Evolutionary conservation across 2,797 vertebrate species (phyloP).

Genomic region (Rhinophrynus dorsalis): DNA sequence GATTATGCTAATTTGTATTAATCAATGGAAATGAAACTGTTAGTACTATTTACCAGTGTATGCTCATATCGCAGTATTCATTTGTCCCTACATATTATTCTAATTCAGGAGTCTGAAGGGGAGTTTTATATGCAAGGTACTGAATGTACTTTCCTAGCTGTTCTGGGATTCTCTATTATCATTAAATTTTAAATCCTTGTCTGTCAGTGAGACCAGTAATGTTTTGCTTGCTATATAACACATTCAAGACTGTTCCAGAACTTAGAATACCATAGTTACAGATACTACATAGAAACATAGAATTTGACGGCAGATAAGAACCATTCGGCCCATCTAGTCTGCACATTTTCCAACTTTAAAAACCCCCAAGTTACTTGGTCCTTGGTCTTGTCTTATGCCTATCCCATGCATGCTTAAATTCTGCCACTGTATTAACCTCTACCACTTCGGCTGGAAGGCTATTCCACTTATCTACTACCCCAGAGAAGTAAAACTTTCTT

Average conservation of each 20-base stretch:
- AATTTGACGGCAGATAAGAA: too few relatives aligned
- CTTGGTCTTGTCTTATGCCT: too few relatives aligned
- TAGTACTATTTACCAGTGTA: constrained; percentile 20
- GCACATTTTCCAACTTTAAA: too few relatives aligned
- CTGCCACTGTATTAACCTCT: too few relatives aligned
- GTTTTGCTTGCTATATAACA: not conserved
- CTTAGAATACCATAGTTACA: not conserved
- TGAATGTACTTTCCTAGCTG: constrained; percentile 32
- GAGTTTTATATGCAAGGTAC: constrained; percentile 14
- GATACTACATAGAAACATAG: too few relatives aligned
- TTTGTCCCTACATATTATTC: constrained; percentile 27
- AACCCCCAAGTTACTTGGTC: too few relatives aligned
- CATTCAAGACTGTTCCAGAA: not conserved
- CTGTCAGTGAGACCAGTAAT: constrained; percentile 17
- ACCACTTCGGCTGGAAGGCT: too few relatives aligned
- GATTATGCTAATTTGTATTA: constrained; percentile 33
- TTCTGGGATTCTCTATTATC: constrained; percentile 24
- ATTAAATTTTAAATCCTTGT: constrained; percentile 33
- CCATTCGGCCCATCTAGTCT: too few relatives aligned
- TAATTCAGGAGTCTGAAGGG: constrained; percentile 1
- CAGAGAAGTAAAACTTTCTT: too few relatives aligned
- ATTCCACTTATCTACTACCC: too few relatives aligned
- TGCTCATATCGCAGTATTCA: constrained; percentile 14
- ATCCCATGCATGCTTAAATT: too few relatives aligned
- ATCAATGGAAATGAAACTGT: constrained; percentile 33